These are phyloP conservation scores for Chrysina gloriosa DNA, from an alignment of 2,888 invertebrate species.

Conservation along the genomic window DNA sequence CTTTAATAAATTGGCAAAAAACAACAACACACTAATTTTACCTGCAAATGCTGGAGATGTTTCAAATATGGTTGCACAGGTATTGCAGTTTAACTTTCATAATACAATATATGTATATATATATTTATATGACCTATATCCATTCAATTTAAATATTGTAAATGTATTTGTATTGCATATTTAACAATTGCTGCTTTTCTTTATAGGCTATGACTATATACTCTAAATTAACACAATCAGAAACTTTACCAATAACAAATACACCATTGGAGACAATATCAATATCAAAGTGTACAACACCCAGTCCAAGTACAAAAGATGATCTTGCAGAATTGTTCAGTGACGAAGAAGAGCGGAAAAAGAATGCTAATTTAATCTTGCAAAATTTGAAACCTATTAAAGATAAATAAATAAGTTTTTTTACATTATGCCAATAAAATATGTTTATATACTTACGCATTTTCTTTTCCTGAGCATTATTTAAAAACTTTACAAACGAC, in stretches of 20 bases:
- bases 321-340: constrained; percentile 62
- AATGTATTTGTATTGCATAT: too few species aligned
- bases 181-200: constrained; percentile 18
- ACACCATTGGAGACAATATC: neutral
- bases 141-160: too few species aligned
- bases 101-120: constrained; percentile 5
- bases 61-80: constrained; percentile 83
- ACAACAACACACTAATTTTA: constrained; percentile 93
- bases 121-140: too few species aligned
- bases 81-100: constrained; percentile 57
- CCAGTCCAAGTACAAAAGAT: constrained; percentile 49
- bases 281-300: neutral
- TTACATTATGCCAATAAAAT: constrained; percentile 29
- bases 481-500: too few species aligned
- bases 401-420: constrained; percentile 43
- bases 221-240: constrained; percentile 66
- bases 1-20: constrained; percentile 92
- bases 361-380: constrained; percentile 44
- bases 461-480: neutral
- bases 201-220: constrained; percentile 74
- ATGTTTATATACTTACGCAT: neutral
- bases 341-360: constrained; percentile 61
- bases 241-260: constrained; percentile 9
- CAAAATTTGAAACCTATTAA: constrained; percentile 45
- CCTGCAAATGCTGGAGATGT: constrained; percentile 91